These are phyloP conservation scores for Kryptolebias marmoratus DNA, from an alignment of 2,113 vertebrate genomes.

Conservation along the genomic window DNA sequence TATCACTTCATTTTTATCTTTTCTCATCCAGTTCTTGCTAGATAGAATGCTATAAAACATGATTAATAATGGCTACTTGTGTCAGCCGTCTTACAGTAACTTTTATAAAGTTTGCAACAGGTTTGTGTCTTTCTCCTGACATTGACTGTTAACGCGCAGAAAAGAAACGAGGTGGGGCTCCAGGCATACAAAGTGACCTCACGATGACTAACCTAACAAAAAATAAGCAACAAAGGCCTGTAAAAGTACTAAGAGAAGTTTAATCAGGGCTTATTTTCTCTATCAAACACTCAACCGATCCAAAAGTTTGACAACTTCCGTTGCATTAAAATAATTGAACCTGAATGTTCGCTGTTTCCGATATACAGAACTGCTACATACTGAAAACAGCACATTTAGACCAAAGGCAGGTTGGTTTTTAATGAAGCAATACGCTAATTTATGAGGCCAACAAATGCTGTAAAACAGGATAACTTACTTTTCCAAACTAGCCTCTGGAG, in stretches of 20 bases:
- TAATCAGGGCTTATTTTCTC: neutral
- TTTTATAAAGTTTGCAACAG: neutral
- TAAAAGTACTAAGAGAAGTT: neutral
- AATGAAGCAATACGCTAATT: accelerated
- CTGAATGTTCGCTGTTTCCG: neutral
- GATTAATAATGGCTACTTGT: too few species aligned
- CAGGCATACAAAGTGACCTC: conserved; percentile 12
- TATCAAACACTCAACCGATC: neutral
- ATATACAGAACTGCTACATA: conserved; percentile 1
- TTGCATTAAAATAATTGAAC: neutral
- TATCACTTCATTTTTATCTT: too few species aligned
- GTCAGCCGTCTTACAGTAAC: too few species aligned
- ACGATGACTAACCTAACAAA: neutral
- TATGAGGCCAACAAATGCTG: neutral
- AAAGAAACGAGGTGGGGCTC: conserved; percentile 50
- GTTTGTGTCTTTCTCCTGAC: neutral
- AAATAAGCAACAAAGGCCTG: neutral
- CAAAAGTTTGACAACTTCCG: conserved; percentile 24
- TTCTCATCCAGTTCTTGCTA: too few species aligned
- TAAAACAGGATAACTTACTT: conserved; percentile 71
- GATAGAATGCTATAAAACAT: too few species aligned
- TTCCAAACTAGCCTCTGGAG: conserved; percentile 81
- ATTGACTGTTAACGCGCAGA: neutral
- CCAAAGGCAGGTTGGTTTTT: accelerated
- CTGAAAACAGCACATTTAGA: neutral